Conservation (phyloP, 2,888 invertebrate species). For the Thera britannica region DNA sequence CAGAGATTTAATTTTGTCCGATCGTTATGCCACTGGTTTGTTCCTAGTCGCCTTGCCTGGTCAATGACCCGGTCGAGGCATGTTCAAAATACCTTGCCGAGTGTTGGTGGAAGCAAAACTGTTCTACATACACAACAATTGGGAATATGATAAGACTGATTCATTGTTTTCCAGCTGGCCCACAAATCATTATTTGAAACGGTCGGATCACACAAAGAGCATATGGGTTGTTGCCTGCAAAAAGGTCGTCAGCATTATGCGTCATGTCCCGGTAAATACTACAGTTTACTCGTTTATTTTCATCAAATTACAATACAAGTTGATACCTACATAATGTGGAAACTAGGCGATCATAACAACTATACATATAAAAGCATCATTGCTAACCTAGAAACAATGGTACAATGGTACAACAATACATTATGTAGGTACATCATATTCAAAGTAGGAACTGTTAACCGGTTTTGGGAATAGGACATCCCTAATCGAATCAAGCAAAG, state of each 20-base stretch:
- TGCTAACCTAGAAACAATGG: slow-evolving; percentile 18
- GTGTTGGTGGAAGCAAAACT: neutral
- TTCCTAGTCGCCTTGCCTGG: neutral
- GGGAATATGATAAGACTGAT: slow-evolving; percentile 69
- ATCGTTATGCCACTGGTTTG: neutral
- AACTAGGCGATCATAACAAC: slow-evolving; percentile 15
- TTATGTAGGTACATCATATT: neutral
- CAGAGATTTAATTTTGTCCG: neutral
- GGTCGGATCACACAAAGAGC: slow-evolving; percentile 65
- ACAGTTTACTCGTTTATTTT: slow-evolving; percentile 54
- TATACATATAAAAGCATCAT: slow-evolving; percentile 1
- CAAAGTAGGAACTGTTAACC: too few species aligned
- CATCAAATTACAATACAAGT: slow-evolving; percentile 48
- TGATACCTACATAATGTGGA: slow-evolving; percentile 22
- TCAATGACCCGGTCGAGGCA: neutral
- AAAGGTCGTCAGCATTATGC: slow-evolving; percentile 72
- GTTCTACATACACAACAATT: slow-evolving; percentile 49
- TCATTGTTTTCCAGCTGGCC: slow-evolving; percentile 67
- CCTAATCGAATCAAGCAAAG: too few species aligned
- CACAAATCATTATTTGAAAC: slow-evolving; percentile 68
- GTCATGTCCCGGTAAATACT: slow-evolving; percentile 66
- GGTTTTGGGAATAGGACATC: too few species aligned
- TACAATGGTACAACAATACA: slow-evolving; percentile 7
- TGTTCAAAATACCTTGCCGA: neutral
- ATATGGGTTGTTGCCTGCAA: slow-evolving; percentile 59